Evolutionary conservation across 2,797 vertebrate genomes (phyloP).

Genomic region (Lithobates pipiens): DNA sequence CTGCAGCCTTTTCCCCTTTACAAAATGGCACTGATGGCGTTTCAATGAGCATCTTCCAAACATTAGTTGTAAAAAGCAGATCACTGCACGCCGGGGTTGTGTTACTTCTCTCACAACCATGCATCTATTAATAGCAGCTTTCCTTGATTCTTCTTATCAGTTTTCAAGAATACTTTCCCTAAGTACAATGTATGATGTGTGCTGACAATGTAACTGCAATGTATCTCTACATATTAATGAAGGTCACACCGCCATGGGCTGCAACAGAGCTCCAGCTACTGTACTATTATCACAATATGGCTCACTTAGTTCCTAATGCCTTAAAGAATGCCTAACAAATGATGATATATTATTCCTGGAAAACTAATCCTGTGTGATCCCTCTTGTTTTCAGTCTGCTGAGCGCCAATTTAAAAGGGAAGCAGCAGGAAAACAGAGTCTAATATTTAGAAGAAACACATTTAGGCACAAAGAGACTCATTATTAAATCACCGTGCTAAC

Average conservation of each 20-base stretch:
- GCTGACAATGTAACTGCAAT: constrained; percentile 23
- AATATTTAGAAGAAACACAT: neutral
- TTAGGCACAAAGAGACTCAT: neutral
- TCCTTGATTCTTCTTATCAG: constrained; percentile 34
- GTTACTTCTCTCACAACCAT: constrained; percentile 4
- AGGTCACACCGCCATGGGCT: constrained; percentile 42
- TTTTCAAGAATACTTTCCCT: constrained; percentile 30
- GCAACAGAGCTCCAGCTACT: neutral
- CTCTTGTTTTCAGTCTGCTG: neutral
- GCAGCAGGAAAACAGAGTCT: neutral
- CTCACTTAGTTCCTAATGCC: constrained; percentile 8
- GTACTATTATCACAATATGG: constrained; percentile 7
- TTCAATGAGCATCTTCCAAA: neutral
- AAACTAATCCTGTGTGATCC: neutral
- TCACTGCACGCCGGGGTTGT: neutral
- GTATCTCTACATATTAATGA: constrained; percentile 38
- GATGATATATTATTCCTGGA: constrained; percentile 6
- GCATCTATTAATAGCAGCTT: constrained; percentile 35
- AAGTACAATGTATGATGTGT: constrained; percentile 22
- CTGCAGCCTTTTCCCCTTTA: neutral
- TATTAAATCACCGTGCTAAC: neutral
- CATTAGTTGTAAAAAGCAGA: neutral
- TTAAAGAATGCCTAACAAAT: neutral
- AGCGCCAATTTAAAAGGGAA: neutral
- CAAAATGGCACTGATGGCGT: neutral